Conservation (phyloP, 1,140 invertebrate genomes). For the Stenopsyche tienmushanensis region DNA sequence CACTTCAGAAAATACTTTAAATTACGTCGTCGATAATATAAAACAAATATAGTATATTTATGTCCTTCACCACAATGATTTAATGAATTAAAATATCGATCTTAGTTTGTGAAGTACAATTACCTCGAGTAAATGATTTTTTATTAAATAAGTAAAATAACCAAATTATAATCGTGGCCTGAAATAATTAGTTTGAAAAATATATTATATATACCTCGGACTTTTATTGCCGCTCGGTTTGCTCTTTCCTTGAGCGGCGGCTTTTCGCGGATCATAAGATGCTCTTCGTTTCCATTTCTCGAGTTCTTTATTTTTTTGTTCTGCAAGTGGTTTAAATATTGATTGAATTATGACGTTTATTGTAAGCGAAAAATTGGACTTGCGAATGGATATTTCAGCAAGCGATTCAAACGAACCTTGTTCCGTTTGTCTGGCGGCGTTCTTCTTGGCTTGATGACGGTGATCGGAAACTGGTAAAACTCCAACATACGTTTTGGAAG, state of each 20-base stretch:
- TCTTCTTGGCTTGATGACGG: constrained; percentile 43
- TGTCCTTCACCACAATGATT: not conserved
- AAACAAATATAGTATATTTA: not conserved
- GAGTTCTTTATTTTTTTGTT: constrained; percentile 78
- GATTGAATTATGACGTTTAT: not conserved
- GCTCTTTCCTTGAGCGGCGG: constrained; percentile 75
- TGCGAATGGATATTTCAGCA: not conserved
- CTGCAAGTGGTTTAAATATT: constrained; percentile 42
- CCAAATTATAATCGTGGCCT: not conserved
- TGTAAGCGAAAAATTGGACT: not conserved
- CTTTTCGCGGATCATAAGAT: constrained; percentile 88
- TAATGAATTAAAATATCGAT: no score
- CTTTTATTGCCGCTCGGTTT: constrained; percentile 51
- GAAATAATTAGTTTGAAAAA: not conserved
- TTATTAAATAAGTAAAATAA: not conserved
- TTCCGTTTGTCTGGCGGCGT: constrained; percentile 48
- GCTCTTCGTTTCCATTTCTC: constrained; percentile 90
- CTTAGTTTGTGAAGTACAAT: no score
- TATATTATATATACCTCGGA: constrained; percentile 34
- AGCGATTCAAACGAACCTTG: constrained; percentile 45
- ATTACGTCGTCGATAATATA: no score
- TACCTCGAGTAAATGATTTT: no score
- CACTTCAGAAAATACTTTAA: not conserved
- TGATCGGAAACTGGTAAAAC: constrained; percentile 44
- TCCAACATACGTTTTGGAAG: constrained; percentile 59